A percentile compares a stretch with the other conserved stretches of the same genome.
phyloP scores from a whole-genome alignment of 2,888 invertebrate genomes.

The Halictus quadricinctus region DNA sequence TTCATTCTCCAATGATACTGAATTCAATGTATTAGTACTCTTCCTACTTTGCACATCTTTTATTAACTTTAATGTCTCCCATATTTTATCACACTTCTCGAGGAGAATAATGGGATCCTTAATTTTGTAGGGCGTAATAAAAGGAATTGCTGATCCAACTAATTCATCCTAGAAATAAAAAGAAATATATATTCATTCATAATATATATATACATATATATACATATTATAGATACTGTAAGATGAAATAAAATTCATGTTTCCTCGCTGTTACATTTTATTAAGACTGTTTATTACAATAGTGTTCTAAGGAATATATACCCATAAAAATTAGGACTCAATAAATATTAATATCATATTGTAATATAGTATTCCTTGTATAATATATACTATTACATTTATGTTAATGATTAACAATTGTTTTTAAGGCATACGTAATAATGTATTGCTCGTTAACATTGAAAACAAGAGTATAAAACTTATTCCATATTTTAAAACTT shows the following conservation, averaged over 20 bases:
- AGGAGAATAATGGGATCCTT: constrained; percentile 72
- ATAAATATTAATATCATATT: neutral
- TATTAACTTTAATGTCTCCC: constrained; percentile 79
- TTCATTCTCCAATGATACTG: neutral
- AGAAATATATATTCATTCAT: neutral
- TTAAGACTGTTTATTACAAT: neutral
- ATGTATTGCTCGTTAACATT: neutral
- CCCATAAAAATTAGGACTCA: neutral
- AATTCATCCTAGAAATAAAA: constrained; percentile 45
- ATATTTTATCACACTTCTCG: constrained; percentile 80
- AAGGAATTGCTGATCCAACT: constrained; percentile 29
- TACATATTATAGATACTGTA: neutral
- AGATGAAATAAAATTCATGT: constrained; percentile 7
- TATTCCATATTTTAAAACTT: neutral
- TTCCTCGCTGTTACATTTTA: neutral
- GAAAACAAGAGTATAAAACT: neutral
- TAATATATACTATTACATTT: neutral
- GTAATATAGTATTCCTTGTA: neutral
- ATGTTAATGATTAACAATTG: neutral
- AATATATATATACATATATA: too few species aligned
- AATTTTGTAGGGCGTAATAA: constrained; percentile 64
- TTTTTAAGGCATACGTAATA: neutral
- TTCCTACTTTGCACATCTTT: constrained; percentile 66
- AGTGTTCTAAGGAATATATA: neutral
- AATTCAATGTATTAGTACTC: neutral